Percentiles rank a stretch among this genome's conserved stretches.
Evolutionary conservation across 2,113 vertebrate genomes (phyloP).

Genomic region (Tautogolabrus adspersus): DNA sequence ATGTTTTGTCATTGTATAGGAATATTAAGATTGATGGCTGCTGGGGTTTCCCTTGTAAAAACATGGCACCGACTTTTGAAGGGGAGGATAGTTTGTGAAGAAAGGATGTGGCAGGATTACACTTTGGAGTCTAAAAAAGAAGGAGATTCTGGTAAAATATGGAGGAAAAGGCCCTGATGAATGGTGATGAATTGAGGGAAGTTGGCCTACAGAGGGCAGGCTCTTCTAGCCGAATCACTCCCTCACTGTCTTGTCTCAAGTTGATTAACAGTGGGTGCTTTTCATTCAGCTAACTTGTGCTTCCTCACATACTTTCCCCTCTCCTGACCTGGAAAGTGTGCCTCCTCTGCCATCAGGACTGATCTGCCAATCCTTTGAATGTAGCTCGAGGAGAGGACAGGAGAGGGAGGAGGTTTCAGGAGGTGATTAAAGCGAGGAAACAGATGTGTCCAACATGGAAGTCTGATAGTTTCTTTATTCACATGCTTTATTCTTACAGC

Average conservation of each 20-base stretch:
- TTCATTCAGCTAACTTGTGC: background rate
- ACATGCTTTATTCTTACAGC: no score
- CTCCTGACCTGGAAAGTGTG: background rate
- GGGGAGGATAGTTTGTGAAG: conserved; percentile 11
- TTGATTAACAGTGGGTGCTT: conserved; percentile 44
- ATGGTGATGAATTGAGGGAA: background rate
- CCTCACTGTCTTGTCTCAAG: conserved; percentile 21
- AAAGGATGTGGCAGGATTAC: background rate
- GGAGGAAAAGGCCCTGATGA: conserved; percentile 3
- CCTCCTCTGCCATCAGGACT: no score
- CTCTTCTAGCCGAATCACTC: conserved; percentile 40
- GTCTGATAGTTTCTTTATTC: no score
- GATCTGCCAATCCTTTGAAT: background rate
- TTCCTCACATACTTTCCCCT: background rate
- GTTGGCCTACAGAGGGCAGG: conserved; percentile 56
- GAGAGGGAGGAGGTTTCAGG: background rate
- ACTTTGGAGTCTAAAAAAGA: background rate
- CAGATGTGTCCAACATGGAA: no score
- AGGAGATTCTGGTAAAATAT: background rate
- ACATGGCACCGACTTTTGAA: conserved; percentile 19
- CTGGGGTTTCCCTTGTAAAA: conserved; percentile 43
- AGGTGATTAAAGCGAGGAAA: background rate
- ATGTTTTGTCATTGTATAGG: conserved; percentile 77
- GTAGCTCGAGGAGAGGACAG: background rate
- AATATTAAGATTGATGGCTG: conserved; percentile 78